Conservation (phyloP, 2,888 invertebrate species). For the Amphimallon solstitiale region DNA sequence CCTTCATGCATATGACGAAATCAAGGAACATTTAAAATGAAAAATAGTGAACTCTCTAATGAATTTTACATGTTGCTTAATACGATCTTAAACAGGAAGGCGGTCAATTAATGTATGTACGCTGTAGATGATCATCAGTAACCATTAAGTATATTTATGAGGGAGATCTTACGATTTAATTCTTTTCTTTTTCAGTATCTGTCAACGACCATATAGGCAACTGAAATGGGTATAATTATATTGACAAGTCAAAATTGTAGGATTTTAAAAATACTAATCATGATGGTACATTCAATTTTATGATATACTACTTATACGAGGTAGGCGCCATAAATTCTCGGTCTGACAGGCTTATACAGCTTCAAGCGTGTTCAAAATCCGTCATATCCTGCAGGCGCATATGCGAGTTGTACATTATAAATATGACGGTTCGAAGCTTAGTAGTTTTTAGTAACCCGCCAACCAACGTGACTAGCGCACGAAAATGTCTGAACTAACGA, state of each 20-base stretch:
- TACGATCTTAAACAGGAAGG: slow-evolving; percentile 3
- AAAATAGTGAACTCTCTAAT: slow-evolving; percentile 13
- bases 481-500: too few species aligned
- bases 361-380: too few species aligned
- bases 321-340: too few species aligned
- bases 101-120: slow-evolving; percentile 9
- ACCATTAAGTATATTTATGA: slow-evolving; percentile 15
- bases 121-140: slow-evolving; percentile 6
- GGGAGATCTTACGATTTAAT: background rate
- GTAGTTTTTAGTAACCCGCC: too few species aligned
- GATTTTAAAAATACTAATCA: too few species aligned
- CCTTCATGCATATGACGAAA: background rate
- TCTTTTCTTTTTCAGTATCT: slow-evolving; percentile 2
- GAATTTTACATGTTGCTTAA: slow-evolving; percentile 5
- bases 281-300: too few species aligned
- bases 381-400: too few species aligned
- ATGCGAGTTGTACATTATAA: too few species aligned
- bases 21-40: slow-evolving; percentile 3
- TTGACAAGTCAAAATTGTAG: background rate
- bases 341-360: too few species aligned
- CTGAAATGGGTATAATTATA: slow-evolving; percentile 7
- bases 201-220: slow-evolving; percentile 1
- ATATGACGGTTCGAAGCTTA: too few species aligned
- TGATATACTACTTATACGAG: too few species aligned
- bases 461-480: too few species aligned